Evolutionary conservation across 2,888 invertebrate genomes (phyloP).

Genomic region (Lasioglossum leucozonium): DNA sequence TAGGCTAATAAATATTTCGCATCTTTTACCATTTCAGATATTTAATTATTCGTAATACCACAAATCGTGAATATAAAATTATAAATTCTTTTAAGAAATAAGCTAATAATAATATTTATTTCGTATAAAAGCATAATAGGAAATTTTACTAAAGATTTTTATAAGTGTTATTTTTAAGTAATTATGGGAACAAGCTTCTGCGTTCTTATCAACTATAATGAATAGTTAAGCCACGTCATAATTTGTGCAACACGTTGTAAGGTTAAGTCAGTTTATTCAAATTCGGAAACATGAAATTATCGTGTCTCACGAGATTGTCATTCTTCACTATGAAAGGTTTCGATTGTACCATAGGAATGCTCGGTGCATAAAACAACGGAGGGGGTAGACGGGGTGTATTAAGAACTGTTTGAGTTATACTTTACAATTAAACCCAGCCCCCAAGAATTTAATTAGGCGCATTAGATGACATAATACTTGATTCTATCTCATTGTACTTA

Average conservation of each 20-base stretch:
- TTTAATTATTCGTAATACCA: not conserved
- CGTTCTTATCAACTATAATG: not conserved
- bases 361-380: constrained; percentile 14
- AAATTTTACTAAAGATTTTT: not conserved
- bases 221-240: not conserved
- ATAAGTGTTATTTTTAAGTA: not conserved
- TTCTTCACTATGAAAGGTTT: not conserved
- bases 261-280: not conserved
- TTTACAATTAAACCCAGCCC: constrained; percentile 51
- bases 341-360: constrained; percentile 12
- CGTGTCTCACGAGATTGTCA: constrained; percentile 30
- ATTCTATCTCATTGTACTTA: constrained; percentile 56
- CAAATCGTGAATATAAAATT: not conserved
- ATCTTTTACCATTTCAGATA: not conserved
- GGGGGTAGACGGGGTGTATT: constrained; percentile 23
- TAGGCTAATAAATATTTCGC: no score
- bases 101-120: not conserved
- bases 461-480: constrained; percentile 59
- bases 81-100: not conserved
- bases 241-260: not conserved
- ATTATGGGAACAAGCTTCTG: not conserved
- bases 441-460: constrained; percentile 56
- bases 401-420: constrained; percentile 49
- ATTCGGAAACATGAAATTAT: not conserved
- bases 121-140: not conserved